Base-by-base conservation (phyloP, 2,888 invertebrate species). In the Erebia epiphron region DNA sequence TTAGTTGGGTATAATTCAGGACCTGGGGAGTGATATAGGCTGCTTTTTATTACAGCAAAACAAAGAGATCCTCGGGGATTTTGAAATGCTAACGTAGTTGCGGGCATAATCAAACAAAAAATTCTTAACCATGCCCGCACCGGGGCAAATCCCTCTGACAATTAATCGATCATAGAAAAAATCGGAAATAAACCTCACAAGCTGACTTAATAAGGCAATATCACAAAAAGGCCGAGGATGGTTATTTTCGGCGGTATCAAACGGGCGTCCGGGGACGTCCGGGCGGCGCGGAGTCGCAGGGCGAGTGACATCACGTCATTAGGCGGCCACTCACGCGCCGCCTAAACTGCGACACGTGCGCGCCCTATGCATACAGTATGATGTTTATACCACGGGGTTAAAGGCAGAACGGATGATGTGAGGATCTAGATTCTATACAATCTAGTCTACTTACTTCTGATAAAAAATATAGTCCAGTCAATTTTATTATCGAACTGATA, bases 321-420 rank as follows among this genome's bases (percentile, higher is more conserved):
- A 91, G 86, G 84, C 89, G 85, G 83, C 92, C 77, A 82, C 87
- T 87, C 92, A 92, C 92, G 92, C 86, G 87, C 89, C 78, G 74
- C 83, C 83, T 90, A 91, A 91, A 91, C 90, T 88, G 86, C 86
- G 89, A 83, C 92, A 90, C 92, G 91, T 91, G 91, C 80, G 78
- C 76, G 76, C 89, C 89, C 90, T 83, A 79, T 54, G 41, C 77
- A 78, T 84, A 90, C 84, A 88, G 86, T 77, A 72, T 83, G 86
- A 74, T 77, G 50, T 58, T 76, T 76, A 76, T 65, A 57, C 62
- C 14, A 68, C 35, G n/a, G 26, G 26, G 14, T 57, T 11, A 26
- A 13, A 56, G 13, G 49, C 49, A 11, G 13, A 13, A 49, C 13
- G 14, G 7, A 35, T 35, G 35, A 35, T 35, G 7, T 35, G 0